Base-by-base conservation (phyloP, 2,888 invertebrate species). In the Plebejus melissa region DNA sequence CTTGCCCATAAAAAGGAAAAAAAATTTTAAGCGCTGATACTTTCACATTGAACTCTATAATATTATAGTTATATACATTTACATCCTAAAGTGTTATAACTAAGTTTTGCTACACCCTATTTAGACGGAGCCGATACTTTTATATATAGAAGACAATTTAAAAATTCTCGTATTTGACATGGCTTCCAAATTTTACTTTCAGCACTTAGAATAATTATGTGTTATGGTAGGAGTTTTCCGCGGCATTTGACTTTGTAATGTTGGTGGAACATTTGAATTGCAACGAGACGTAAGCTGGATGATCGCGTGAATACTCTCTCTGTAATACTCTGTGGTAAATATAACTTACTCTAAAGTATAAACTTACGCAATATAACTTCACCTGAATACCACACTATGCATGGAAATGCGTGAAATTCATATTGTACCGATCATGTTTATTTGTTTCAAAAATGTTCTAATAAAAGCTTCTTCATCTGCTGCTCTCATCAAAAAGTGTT, bases 181-280 rank as follows among this genome's bases (percentile, higher is more conserved):
- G 58, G 9, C 58, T 9, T 58, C 11, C 1, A 60, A 60, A 60
- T 65, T 36, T 65, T 65, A 65, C 65, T 65, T 65, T 65, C 65
- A 65, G 16, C 5, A 36, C 65, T 65, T 13, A 36, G 60, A 65
- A 65, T 36, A 65, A 65, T 65, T 36, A 65, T 65, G 65, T 65
- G 65, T 65, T 65, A 65, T 16, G 16, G 13, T 2, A 28, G 60
- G 65, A 65, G 32, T 36, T 65, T 65, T 1, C 65, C 5, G 60
- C 11, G 32, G 65, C 13, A 65, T 65, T 65, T 65, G 65, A 65
- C 65, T 65, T 65, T 65, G 32, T 65, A 65, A 65, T 65, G 32
- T 65, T 13, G 65, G 65, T 32, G 65, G 32, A 65, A 36, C 65
- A 65, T 65, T 36, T 65, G 65, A 65, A 65, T 65, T 65, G 65